Conservation (phyloP, 2,113 vertebrate species). For the Oreotrochilus melanogaster region DNA sequence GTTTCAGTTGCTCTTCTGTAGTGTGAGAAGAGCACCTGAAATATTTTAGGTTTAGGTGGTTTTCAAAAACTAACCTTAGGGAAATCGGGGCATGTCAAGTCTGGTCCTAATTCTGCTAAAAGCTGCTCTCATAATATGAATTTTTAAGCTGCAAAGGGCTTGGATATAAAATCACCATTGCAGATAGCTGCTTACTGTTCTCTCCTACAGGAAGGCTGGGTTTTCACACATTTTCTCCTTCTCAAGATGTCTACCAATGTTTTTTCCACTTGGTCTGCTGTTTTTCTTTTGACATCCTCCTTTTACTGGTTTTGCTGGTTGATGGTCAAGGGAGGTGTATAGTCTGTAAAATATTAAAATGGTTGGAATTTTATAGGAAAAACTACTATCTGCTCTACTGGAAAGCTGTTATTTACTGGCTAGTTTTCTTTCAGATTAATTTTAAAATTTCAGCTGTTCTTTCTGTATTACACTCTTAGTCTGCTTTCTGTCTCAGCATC, state of each 20-base stretch:
- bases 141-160: background rate
- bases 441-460: background rate
- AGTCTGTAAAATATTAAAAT: background rate
- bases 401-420: background rate
- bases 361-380: background rate
- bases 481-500: background rate
- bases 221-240: background rate
- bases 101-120: slow-evolving; percentile 27
- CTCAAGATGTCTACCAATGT: background rate
- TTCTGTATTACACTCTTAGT: background rate
- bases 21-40: background rate
- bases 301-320: background rate
- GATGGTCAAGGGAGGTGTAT: background rate
- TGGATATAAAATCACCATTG: background rate
- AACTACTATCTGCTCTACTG: background rate
- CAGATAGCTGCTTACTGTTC: background rate
- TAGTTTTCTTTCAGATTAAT: background rate
- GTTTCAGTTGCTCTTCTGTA: background rate
- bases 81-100: slow-evolving; percentile 44
- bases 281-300: background rate
- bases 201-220: background rate
- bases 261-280: background rate
- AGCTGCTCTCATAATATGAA: background rate
- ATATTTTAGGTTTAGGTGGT: background rate
- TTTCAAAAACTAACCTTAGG: slow-evolving; percentile 36